Percentiles rank a stretch among this genome's conserved stretches.
phyloP scores from a whole-genome alignment of 2,113 vertebrate genomes.

The Corythornis cristatus region DNA sequence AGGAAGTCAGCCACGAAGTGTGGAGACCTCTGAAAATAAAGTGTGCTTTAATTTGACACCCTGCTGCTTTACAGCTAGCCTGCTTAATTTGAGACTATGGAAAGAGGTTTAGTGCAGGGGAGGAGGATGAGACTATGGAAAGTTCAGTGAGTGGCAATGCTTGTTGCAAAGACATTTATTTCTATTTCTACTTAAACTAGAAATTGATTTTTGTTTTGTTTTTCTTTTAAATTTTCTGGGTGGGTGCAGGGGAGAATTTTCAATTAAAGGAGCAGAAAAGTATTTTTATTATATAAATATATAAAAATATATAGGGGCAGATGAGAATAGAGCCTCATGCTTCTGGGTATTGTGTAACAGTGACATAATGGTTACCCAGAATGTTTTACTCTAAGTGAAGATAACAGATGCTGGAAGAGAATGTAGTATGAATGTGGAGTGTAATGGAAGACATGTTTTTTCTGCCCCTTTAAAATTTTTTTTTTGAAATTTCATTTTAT shows the following conservation, averaged over 20 bases:
- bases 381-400: background rate
- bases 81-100: slow-evolving; percentile 76
- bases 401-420: background rate
- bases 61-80: slow-evolving; percentile 77
- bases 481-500: background rate
- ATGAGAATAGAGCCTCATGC: background rate
- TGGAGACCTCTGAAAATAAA: slow-evolving; percentile 87
- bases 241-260: background rate
- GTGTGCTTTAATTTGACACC: slow-evolving; percentile 88
- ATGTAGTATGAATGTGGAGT: background rate
- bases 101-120: slow-evolving; percentile 22
- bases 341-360: background rate
- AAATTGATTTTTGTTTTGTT: background rate
- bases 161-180: background rate
- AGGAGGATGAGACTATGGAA: slow-evolving; percentile 28
- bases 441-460: background rate
- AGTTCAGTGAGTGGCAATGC: slow-evolving; percentile 35
- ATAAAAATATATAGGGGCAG: background rate
- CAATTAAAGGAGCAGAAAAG: background rate
- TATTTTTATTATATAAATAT: no score
- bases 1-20: slow-evolving; percentile 87
- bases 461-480: background rate
- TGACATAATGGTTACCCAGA: background rate
- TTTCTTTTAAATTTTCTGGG: background rate
- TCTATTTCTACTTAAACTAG: background rate